Base-by-base conservation (phyloP, 2,888 invertebrate genomes). In the Physocephala rufipes region DNA sequence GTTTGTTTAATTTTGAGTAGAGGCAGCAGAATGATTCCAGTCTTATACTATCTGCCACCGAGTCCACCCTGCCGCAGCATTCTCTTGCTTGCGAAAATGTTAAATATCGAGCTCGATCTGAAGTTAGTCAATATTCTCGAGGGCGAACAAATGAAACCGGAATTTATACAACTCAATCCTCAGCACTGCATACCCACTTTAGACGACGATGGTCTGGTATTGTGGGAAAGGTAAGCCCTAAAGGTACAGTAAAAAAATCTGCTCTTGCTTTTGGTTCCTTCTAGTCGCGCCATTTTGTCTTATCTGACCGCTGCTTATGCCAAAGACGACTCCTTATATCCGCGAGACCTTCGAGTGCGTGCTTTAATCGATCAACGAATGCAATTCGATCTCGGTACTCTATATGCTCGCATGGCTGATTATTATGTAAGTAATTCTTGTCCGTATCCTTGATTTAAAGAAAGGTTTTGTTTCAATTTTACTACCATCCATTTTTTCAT, bases 1-100 rank as follows among this genome's bases (percentile, higher is more conserved):
- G 86, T 86, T 73, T 86, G 84, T 79, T 86, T 82, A 78, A 78
- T 86, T 73, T 76, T 86, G 74, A 80, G 82, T 77, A 86, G 86
- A 77, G 85, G 86, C 72, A 49, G 84, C 19, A 85, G 82, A 75
- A 86, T 86, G 85, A 78, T 81, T 73, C 86, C 85, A 26, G 80
- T 82, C 15, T 77, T 91, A 62, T 91, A 91, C 82, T 90, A 88
- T 82, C 77, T 88, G 55, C 87, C 88, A 0, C 84, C 86, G 43
- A 91, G 91, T 81, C 88, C 91, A 36, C 90, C 91, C 0, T 90
- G 89, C 76, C 87, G 91, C 51, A 82, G 89, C 36, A 88, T 90
- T 51, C 81, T 90, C 77, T 80, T 92, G 79, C 79, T 90, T 71
- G 89, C 89, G 19, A 89, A 88, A 80, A 88, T 89, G 77, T 80